phyloP scores from a whole-genome alignment of 2,797 vertebrate species.

The Xiphorhynchus erythropygius region DNA sequence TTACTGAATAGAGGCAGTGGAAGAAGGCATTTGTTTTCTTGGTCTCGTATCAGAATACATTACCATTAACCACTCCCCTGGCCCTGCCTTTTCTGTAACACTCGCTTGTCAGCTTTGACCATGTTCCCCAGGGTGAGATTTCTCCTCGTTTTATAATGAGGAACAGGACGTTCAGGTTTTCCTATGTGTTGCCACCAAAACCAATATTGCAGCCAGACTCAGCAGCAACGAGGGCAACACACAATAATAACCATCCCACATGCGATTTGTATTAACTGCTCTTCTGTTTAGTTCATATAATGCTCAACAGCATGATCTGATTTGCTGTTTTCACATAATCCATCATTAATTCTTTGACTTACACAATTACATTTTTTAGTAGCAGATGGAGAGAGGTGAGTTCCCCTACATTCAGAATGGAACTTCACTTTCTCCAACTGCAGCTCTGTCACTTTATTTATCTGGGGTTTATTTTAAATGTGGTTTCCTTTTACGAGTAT shows the following conservation, averaged over 20 bases:
- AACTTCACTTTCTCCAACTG: not conserved
- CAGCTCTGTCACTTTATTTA: not conserved
- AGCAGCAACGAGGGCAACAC: not conserved
- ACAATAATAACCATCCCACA: not conserved
- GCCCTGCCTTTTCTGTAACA: not conserved
- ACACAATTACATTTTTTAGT: not conserved
- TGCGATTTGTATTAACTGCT: slow-evolving; percentile 16
- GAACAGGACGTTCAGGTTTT: slow-evolving; percentile 3
- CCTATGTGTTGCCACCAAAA: not conserved
- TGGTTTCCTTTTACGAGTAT: not conserved
- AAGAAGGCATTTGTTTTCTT: not conserved
- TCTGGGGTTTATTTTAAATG: not conserved
- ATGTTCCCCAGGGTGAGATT: not conserved
- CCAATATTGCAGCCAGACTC: not conserved
- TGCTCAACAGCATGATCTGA: slow-evolving; percentile 19
- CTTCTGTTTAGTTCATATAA: slow-evolving; percentile 36
- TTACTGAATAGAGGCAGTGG: not conserved
- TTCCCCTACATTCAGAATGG: not conserved
- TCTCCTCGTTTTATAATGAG: not conserved
- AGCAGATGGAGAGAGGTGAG: not conserved
- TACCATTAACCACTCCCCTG: not conserved
- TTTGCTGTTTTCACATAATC: slow-evolving; percentile 36
- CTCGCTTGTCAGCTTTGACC: not conserved
- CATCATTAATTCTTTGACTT: slow-evolving; percentile 2
- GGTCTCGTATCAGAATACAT: not conserved